These are phyloP conservation scores for Sturnus vulgaris DNA, from an alignment of 2,113 vertebrate species.

Conservation along the genomic window DNA sequence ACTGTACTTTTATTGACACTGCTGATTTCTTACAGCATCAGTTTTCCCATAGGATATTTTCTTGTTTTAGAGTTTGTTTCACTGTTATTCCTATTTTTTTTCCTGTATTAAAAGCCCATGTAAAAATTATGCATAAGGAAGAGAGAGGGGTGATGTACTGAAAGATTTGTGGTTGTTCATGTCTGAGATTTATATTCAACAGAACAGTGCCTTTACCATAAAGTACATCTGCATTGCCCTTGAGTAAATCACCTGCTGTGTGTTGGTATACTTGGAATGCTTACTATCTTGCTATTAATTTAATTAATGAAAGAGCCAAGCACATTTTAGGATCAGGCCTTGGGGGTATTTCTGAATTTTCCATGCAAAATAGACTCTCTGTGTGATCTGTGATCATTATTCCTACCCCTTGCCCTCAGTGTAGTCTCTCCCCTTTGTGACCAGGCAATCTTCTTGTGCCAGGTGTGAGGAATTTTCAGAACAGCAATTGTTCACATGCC, in stretches of 20 bases:
- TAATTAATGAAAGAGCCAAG: background rate
- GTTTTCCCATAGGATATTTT: background rate
- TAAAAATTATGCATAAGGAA: background rate
- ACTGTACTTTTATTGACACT: background rate
- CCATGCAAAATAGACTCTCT: background rate
- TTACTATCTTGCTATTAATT: background rate
- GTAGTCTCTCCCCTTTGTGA: background rate
- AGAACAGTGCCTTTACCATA: background rate
- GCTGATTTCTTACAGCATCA: background rate
- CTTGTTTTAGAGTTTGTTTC: background rate
- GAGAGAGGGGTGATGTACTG: background rate
- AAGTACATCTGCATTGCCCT: background rate
- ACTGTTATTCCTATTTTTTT: background rate
- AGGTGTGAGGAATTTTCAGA: background rate
- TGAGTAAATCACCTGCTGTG: background rate
- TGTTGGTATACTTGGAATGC: background rate
- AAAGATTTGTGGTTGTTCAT: background rate
- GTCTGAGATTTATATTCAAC: background rate
- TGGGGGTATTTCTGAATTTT: background rate
- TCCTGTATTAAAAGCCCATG: background rate
- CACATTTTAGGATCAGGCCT: background rate
- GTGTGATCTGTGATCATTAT: background rate
- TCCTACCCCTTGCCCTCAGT: background rate
- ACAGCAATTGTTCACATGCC: background rate
- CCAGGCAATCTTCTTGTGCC: background rate